Evolutionary conservation across 2,113 vertebrate species (phyloP), one percentile per base, ranked within the genome.

Genomic region (Astatotilapia flaviijosephi): DNA sequence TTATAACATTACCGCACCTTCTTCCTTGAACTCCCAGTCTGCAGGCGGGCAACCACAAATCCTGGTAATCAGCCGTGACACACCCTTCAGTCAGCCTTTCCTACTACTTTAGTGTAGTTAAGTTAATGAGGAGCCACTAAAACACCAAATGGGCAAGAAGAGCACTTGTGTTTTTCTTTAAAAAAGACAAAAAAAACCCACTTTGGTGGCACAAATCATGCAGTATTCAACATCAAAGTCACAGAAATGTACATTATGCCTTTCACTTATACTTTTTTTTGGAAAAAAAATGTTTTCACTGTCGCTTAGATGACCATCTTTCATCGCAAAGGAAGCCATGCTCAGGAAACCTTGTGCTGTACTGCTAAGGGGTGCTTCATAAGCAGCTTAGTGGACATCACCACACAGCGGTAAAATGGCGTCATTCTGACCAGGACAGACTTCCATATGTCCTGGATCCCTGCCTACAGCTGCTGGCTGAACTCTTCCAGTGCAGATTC

Each of bases 401-500:
- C 73, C 91, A 79, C 62, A 65, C 28, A 68, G 31, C 77, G 6
- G 23, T 40, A 7, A 31, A 83, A 84, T 10, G 23, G 68, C 85
- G 85, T 87, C 51, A 35, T 81, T 37, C 82, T 86, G 54, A 88
- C 82, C 83, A 54, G 84, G 33, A 83, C 83, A 54, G 33, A 82
- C 92, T 80, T 91, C 82, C 70, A 88, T 89, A 85, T 90, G 89
- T 70, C 88, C 60, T 94, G 87, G 83, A 88, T 86, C 49, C 9
- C 42, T 62, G 89, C 83, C 88, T 21, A n/a, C 49, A 82, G 35
- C 88, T 93, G 65, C 75, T 92, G 90, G 89, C 90, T 88, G 85
- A 91, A 93, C 77, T 75, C 88, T 86, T 73, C 51, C 83, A 33
- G 84, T 60, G 88, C 92, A 91, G 85, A 91, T 95, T 94, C 91